Evolutionary conservation across 2,888 invertebrate genomes (phyloP).

Genomic region (Agriopis aurantiaria): DNA sequence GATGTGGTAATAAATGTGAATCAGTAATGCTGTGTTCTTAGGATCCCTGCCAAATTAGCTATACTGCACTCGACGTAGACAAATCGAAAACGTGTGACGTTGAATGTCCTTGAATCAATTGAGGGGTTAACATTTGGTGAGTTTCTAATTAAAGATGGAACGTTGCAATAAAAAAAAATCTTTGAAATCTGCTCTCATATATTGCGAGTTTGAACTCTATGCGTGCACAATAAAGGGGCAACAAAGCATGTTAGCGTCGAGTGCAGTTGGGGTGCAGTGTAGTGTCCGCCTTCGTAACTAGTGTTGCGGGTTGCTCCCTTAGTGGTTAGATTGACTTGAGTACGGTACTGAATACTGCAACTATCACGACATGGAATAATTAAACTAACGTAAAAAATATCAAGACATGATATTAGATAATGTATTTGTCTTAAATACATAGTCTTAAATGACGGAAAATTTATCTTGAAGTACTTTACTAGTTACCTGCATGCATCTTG

Average conservation of each 20-base stretch:
- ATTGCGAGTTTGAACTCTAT: not conserved
- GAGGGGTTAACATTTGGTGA: not conserved
- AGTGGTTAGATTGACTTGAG: constrained; percentile 71
- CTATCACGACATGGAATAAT: constrained; percentile 16
- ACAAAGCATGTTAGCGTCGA: constrained; percentile 48
- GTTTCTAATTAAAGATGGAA: not conserved
- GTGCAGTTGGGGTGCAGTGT: constrained; percentile 72
- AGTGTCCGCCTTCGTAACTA: constrained; percentile 81
- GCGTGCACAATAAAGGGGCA: not conserved
- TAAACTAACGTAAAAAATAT: not conserved
- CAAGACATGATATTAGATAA: not conserved
- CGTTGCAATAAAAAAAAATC: not conserved
- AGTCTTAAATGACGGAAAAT: not conserved
- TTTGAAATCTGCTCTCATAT: not conserved
- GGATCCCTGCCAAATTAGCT: constrained; percentile 68
- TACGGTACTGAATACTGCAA: constrained; percentile 68
- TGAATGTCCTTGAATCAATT: too few relatives aligned
- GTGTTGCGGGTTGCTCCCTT: constrained; percentile 77
- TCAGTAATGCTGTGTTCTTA: constrained; percentile 79
- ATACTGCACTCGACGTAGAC: constrained; percentile 66
- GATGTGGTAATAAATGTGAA: constrained; percentile 82
- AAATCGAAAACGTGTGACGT: constrained; percentile 11
- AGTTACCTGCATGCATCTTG: not conserved
- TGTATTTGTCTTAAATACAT: not conserved
- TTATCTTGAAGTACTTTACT: not conserved